A percentile compares a stretch with the other conserved stretches of the same genome.
phyloP scores from a whole-genome alignment of 53 echinoderm and acorn worm genomes.

The Paracentrotus lividus region DNA sequence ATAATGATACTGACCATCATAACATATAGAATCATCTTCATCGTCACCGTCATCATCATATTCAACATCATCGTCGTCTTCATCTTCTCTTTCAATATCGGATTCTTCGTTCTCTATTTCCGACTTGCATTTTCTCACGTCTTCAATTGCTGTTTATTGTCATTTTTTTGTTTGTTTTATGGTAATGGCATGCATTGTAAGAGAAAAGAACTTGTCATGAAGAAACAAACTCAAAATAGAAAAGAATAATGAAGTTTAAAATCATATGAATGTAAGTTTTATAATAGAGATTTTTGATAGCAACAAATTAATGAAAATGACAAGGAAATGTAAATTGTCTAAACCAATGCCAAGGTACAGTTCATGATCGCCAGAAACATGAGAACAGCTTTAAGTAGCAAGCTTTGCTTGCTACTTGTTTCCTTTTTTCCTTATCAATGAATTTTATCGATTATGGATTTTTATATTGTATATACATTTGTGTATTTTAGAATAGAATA shows the following conservation, averaged over 20 bases:
- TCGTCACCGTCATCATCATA: slow-evolving; percentile 21
- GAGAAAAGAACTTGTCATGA: slow-evolving; percentile 15
- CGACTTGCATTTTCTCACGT: neutral
- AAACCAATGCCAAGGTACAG: too few relatives aligned
- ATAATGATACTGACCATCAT: slow-evolving; percentile 38
- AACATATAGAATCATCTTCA: neutral
- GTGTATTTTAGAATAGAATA: too few relatives aligned
- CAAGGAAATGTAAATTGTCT: too few relatives aligned
- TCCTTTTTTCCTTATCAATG: too few relatives aligned
- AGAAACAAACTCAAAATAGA: neutral
- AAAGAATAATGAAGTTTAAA: neutral
- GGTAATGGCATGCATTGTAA: slow-evolving; percentile 62
- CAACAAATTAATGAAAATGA: too few relatives aligned
- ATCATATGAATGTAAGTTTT: too few relatives aligned
- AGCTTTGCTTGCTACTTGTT: too few relatives aligned
- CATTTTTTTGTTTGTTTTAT: neutral
- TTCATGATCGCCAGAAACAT: too few relatives aligned
- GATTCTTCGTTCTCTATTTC: slow-evolving; percentile 13
- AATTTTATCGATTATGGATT: too few relatives aligned
- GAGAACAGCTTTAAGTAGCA: too few relatives aligned
- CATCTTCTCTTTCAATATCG: neutral
- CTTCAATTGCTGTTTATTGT: neutral
- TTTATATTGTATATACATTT: too few relatives aligned
- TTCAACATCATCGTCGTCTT: neutral
- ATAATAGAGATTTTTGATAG: too few relatives aligned